Percentiles rank a stretch among this genome's conserved stretches.
These are phyloP conservation scores for Schizopygopsis malacanthus DNA, from an alignment of 2,797 vertebrate species.

Conservation along the genomic window DNA sequence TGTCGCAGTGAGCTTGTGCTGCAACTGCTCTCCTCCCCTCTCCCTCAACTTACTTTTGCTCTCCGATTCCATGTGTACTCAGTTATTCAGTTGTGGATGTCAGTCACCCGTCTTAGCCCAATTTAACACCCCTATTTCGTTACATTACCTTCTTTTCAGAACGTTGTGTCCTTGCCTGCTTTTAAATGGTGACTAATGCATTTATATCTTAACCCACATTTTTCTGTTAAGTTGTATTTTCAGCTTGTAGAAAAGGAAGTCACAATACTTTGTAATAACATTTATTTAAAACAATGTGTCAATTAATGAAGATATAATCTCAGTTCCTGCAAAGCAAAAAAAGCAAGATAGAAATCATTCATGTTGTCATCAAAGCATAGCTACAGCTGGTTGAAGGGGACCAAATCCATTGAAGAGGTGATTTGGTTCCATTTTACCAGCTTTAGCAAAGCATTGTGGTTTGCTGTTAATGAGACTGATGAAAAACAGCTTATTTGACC, in stretches of 20 bases:
- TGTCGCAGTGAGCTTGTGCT: slow-evolving; percentile 56
- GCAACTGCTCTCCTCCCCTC: slow-evolving; percentile 29
- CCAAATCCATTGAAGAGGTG: slow-evolving; percentile 99
- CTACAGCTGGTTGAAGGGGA: slow-evolving; percentile 99
- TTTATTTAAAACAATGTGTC: slow-evolving; percentile 19
- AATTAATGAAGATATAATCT: neutral
- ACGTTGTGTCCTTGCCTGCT: neutral
- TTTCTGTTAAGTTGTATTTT: neutral
- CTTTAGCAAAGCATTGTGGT: slow-evolving; percentile 99
- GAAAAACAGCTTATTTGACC: neutral
- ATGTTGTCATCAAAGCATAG: slow-evolving; percentile 98
- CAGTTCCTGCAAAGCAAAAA: slow-evolving; percentile 14
- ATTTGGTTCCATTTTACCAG: slow-evolving; percentile 99
- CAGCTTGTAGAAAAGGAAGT: slow-evolving; percentile 26
- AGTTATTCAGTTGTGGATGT: slow-evolving; percentile 33
- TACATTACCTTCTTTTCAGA: neutral
- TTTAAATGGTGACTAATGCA: neutral
- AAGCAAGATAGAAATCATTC: slow-evolving; percentile 59
- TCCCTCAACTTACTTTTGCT: slow-evolving; percentile 35
- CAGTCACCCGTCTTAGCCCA: neutral
- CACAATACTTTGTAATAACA: neutral
- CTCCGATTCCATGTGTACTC: slow-evolving; percentile 51
- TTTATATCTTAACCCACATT: neutral
- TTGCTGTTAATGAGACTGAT: slow-evolving; percentile 47
- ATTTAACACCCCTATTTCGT: neutral